phyloP scores from a whole-genome alignment of 1,140 invertebrate species.

The Tyrophagus putrescentiae region DNA sequence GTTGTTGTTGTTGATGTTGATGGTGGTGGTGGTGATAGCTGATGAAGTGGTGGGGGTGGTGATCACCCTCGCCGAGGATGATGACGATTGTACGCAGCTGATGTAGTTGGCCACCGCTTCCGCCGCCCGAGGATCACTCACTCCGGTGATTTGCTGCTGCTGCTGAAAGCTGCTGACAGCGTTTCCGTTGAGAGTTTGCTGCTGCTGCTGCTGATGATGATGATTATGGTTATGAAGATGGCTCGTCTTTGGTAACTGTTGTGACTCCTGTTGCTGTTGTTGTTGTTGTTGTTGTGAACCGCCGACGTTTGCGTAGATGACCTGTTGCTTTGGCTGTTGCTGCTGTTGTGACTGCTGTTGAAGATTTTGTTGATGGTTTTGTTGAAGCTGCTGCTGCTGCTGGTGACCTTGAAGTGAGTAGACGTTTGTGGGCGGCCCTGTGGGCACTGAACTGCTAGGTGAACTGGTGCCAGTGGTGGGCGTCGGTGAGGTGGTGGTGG shows the following conservation, averaged over 20 bases:
- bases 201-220: neutral
- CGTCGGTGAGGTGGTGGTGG: too few relatives aligned
- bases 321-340: too few relatives aligned
- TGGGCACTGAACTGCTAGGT: neutral
- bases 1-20: neutral
- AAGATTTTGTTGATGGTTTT: neutral
- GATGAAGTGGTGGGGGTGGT: neutral
- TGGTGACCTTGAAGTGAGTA: too few relatives aligned
- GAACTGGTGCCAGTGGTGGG: neutral
- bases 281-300: neutral
- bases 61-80: neutral
- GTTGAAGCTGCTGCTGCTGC: neutral
- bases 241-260: too few relatives aligned
- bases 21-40: too few relatives aligned
- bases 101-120: neutral
- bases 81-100: neutral
- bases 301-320: too few relatives aligned
- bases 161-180: too few relatives aligned
- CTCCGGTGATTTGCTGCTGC: too few relatives aligned
- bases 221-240: too few relatives aligned
- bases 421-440: neutral
- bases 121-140: neutral
- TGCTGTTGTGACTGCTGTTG: neutral
- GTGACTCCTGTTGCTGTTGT: neutral
- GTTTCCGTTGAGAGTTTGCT: neutral